A percentile compares a stretch with the other conserved stretches of the same genome.
Conservation (phyloP, 2,797 vertebrate genomes). For the Protosalanx chinensis region DNA sequence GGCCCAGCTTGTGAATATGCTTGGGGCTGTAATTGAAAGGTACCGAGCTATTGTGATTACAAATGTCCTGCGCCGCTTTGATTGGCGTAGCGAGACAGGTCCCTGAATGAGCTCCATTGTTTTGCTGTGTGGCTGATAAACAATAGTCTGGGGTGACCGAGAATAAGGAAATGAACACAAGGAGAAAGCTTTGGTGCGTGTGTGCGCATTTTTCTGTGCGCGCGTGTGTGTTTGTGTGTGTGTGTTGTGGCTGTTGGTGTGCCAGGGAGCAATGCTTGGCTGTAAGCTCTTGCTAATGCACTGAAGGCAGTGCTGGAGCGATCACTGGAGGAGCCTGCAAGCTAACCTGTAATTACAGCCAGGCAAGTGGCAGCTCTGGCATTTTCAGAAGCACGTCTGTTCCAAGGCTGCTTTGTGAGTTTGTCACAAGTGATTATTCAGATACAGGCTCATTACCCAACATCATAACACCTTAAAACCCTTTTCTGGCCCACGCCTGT, state of each 20-base stretch:
- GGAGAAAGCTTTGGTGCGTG: conserved; percentile 11
- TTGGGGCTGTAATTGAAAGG: conserved; percentile 87
- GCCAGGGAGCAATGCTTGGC: conserved; percentile 55
- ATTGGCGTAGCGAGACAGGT: conserved; percentile 87
- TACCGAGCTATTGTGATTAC: conserved; percentile 85
- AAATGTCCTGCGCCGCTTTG: conserved; percentile 78
- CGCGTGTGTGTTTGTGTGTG: conserved; percentile 31
- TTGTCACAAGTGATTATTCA: conserved; percentile 99
- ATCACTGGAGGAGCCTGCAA: conserved; percentile 99
- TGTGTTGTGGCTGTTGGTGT: conserved; percentile 36
- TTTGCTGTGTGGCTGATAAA: conserved; percentile 93
- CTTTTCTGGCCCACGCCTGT: conserved; percentile 79
- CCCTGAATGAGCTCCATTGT: conserved; percentile 87
- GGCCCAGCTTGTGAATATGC: conserved; percentile 84
- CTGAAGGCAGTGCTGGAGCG: conserved; percentile 98
- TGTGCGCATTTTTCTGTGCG: conserved; percentile 25
- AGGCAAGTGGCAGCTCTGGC: conserved; percentile 99
- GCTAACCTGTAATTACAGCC: conserved; percentile 99
- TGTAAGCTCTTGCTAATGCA: conserved; percentile 96
- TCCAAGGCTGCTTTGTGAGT: conserved; percentile 99
- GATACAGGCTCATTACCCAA: conserved; percentile 99
- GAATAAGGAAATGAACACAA: conserved; percentile 54
- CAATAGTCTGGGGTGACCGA: conserved; percentile 80
- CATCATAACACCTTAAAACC: conserved; percentile 99
- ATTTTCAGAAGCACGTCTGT: conserved; percentile 99